Evolutionary conservation across 2,888 invertebrate species (phyloP).

Genomic region (Cosmopolites sordidus): DNA sequence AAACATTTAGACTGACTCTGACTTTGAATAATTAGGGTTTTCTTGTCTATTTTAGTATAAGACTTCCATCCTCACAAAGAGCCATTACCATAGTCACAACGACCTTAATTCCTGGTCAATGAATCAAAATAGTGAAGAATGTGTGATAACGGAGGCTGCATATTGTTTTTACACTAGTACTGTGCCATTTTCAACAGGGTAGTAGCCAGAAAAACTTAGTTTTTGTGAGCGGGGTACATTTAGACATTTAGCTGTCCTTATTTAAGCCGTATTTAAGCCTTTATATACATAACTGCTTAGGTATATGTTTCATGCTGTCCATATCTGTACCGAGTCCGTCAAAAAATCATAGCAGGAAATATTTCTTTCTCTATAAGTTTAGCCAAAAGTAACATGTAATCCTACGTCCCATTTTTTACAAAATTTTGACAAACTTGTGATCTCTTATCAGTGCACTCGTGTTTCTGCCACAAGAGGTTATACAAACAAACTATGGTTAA

Average conservation of each 20-base stretch:
- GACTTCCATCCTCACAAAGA: constrained; percentile 23
- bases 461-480: constrained; percentile 37
- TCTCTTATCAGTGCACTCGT: constrained; percentile 41
- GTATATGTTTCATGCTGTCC: constrained; percentile 48
- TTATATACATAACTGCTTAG: constrained; percentile 27
- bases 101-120: not conserved
- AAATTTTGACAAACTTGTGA: constrained; percentile 34
- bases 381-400: constrained; percentile 27
- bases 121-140: too few species aligned
- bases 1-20: too few species aligned
- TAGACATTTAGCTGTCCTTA: constrained; percentile 36
- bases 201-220: constrained; percentile 36
- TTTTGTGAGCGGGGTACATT: constrained; percentile 19
- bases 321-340: constrained; percentile 42
- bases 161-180: constrained; percentile 14
- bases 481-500: constrained; percentile 34
- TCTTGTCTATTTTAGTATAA: constrained; percentile 27
- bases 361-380: constrained; percentile 30
- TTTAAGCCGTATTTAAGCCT: constrained; percentile 37
- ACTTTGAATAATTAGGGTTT: too few species aligned
- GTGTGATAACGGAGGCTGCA: too few species aligned
- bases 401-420: constrained; percentile 39
- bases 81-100: constrained; percentile 5
- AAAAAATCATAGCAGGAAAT: constrained; percentile 37
- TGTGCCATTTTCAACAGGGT: constrained; percentile 39